phyloP scores from a whole-genome alignment of 2,797 vertebrate species.

The Protosalanx chinensis region DNA sequence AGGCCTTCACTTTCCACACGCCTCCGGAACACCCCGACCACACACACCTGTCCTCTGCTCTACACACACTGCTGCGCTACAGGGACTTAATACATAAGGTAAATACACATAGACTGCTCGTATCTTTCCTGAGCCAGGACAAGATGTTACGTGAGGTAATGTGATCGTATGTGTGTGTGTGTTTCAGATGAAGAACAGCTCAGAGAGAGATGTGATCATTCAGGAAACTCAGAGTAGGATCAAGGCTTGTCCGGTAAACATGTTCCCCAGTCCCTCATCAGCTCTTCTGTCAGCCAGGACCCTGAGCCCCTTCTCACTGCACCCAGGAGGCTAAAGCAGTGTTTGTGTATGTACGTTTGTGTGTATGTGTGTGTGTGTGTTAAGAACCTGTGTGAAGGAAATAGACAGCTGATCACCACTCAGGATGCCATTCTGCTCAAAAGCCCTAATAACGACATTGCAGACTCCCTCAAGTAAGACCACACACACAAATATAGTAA shows the following conservation, averaged over 20 bases:
- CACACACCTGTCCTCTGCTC: constrained; percentile 65
- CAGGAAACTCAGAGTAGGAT: constrained; percentile 73
- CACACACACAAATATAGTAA: background rate
- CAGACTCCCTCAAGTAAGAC: constrained; percentile 76
- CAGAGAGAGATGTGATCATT: constrained; percentile 65
- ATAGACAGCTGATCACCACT: constrained; percentile 74
- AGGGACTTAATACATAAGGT: constrained; percentile 76
- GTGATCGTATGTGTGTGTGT: background rate
- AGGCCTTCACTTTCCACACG: constrained; percentile 75
- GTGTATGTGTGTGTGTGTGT: constrained; percentile 21
- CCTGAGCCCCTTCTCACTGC: too few relatives aligned
- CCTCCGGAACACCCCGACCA: constrained; percentile 71
- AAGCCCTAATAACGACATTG: constrained; percentile 68
- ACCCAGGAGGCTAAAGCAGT: too few relatives aligned
- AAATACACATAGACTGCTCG: background rate
- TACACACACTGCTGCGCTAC: constrained; percentile 67
- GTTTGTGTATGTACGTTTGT: constrained; percentile 8
- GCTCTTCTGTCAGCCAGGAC: too few relatives aligned
- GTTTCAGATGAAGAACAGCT: constrained; percentile 73
- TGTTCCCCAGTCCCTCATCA: background rate
- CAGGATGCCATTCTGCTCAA: constrained; percentile 78
- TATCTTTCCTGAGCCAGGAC: too few relatives aligned
- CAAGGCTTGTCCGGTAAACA: constrained; percentile 78
- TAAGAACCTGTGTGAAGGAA: constrained; percentile 77
- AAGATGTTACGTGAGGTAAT: too few relatives aligned